Evolutionary conservation across 2,113 vertebrate species (phyloP).

Genomic region (Epinephelus cyanopodus): DNA sequence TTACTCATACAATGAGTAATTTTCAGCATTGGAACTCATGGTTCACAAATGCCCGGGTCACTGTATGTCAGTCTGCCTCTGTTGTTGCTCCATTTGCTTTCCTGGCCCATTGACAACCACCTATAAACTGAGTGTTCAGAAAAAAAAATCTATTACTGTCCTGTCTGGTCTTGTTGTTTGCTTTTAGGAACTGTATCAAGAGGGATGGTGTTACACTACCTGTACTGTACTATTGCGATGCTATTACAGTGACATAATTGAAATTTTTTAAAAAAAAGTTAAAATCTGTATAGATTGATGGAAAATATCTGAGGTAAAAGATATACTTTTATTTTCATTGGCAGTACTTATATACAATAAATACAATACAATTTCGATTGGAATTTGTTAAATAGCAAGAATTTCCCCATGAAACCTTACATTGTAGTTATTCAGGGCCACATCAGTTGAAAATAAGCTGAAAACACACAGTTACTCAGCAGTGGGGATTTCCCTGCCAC

Average conservation of each 20-base stretch:
- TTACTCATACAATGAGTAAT: neutral
- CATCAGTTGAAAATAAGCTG: conserved; percentile 22
- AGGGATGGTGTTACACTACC: neutral
- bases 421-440: neutral
- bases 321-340: neutral
- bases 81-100: neutral
- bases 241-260: neutral
- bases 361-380: neutral
- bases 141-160: conserved; percentile 63
- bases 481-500: conserved; percentile 62
- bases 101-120: neutral
- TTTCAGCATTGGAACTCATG: neutral
- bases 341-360: neutral
- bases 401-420: neutral
- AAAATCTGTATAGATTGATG: neutral
- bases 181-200: neutral
- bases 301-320: neutral
- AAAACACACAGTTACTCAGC: conserved; percentile 43
- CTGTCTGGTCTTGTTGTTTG: conserved; percentile 31
- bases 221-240: neutral
- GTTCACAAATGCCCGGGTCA: neutral
- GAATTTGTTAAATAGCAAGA: neutral
- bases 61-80: neutral
- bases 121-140: conserved; percentile 45
- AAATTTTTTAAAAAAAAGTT: too few species aligned